Conservation (phyloP, 2,888 invertebrate genomes). For the Orthonevra nobilis region DNA sequence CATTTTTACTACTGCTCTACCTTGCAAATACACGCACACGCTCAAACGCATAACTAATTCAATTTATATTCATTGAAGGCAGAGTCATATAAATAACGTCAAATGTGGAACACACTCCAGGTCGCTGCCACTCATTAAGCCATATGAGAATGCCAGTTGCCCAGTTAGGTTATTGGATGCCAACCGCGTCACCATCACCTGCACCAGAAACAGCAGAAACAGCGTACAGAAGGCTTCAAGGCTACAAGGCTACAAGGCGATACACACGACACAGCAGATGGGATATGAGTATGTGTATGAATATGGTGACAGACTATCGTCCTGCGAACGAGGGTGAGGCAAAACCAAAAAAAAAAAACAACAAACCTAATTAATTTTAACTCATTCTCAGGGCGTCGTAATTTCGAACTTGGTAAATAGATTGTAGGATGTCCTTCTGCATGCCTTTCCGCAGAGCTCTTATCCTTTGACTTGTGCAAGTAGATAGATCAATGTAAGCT, state of each 20-base stretch:
- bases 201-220: constrained; percentile 3
- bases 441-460: neutral
- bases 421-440: constrained; percentile 10
- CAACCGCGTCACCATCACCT: no score
- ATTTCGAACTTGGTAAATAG: constrained; percentile 17
- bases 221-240: no score
- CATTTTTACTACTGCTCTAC: constrained; percentile 4
- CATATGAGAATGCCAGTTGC: neutral
- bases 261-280: no score
- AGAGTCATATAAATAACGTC: constrained; percentile 46
- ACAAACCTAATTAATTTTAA: constrained; percentile 39
- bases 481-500: constrained; percentile 1
- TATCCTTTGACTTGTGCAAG: neutral
- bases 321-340: neutral
- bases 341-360: neutral
- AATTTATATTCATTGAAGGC: constrained; percentile 48
- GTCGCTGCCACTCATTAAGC: constrained; percentile 1
- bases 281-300: neutral
- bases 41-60: constrained; percentile 30
- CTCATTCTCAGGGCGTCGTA: constrained; percentile 20
- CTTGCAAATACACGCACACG: neutral
- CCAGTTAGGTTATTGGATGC: neutral
- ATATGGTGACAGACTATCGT: constrained; percentile 28
- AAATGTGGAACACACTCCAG: constrained; percentile 40
- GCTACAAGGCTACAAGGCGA: no score